Base-by-base conservation (phyloP, 1,140 invertebrate genomes). In the Leptestheria dahalacensis region DNA sequence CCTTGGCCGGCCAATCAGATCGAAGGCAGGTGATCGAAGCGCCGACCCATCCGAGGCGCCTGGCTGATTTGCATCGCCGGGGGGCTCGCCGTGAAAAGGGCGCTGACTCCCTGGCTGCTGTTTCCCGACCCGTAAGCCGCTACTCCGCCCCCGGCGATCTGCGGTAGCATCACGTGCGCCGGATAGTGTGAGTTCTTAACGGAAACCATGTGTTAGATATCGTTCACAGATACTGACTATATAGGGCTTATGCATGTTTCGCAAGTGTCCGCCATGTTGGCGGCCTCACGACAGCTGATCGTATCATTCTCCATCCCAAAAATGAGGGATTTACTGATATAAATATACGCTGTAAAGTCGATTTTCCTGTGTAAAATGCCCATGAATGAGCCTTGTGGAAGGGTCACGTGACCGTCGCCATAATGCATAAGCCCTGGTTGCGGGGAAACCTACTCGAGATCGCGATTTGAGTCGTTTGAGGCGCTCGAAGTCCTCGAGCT, bases 401-500 rank as follows among this genome's bases (percentile, higher is more conserved):
- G n/a, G n/a, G n/a, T n/a, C n/a, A n/a, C n/a, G n/a, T n/a, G 23
- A 52, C 28, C 3, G n/a, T 10, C 6, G 10, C 11, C 23, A 33
- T 21, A 33, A 15, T 15, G 23, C 12, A 15, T 20, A 33, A 9
- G 33, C 6, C 6, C 15, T 41, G 6, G 33, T 41, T 15, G 33
- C 6, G 33, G 15, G 15, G 15, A 6, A 41, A 1, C 55, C 61
- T 62, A 82, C 80, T 67, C 77, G 74, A 56, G 79, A 80, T 67
- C 77, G 73, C 56, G 81, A 79, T 62, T 81, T 74, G 48, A 73
- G 72, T 62, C 72, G 72, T 59, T 73, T 74, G 4, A 81, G 67
- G 64, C 80, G 82, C 60, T 88, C 84, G 66, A 79, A 83, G 63
- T 84, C 82, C 61, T 84, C 79, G 59, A 79, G 69, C 53, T 87